Conservation (phyloP, 2,113 vertebrate genomes). For the Melanostigma gelatinosum region DNA sequence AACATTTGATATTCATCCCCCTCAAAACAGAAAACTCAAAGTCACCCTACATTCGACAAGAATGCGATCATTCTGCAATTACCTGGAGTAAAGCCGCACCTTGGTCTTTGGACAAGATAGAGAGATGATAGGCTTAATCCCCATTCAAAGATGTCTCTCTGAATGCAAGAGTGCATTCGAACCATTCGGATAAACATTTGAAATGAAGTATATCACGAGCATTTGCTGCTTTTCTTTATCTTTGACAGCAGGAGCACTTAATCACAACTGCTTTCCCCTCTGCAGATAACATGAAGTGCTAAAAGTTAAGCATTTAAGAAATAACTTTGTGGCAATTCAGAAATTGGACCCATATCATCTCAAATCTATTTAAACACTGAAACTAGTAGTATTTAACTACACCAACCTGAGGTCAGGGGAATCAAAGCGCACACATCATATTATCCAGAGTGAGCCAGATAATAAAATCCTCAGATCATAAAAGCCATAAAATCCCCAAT, state of each 20-base stretch:
- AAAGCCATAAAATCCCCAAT: constrained; percentile 75
- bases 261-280: constrained; percentile 51
- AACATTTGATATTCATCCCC: constrained; percentile 32
- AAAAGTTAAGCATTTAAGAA: constrained; percentile 55
- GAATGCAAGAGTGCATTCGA: constrained; percentile 60
- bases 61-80: constrained; percentile 60
- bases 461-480: constrained; percentile 78
- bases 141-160: constrained; percentile 50
- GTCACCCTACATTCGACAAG: constrained; percentile 55
- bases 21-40: constrained; percentile 44
- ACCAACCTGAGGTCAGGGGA: constrained; percentile 65
- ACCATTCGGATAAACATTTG: constrained; percentile 64
- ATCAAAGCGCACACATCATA: constrained; percentile 68
- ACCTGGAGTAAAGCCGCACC: constrained; percentile 49
- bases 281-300: constrained; percentile 49
- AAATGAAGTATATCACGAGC: constrained; percentile 34
- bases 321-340: constrained; percentile 46
- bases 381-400: constrained; percentile 57
- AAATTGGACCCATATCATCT: constrained; percentile 58
- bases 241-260: constrained; percentile 49
- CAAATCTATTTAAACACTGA: constrained; percentile 62
- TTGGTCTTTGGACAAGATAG: constrained; percentile 61
- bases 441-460: constrained; percentile 69
- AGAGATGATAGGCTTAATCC: constrained; percentile 68
- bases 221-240: constrained; percentile 69